Conservation (phyloP, 1,140 invertebrate species). For the Drosophila carrolli region DNA sequence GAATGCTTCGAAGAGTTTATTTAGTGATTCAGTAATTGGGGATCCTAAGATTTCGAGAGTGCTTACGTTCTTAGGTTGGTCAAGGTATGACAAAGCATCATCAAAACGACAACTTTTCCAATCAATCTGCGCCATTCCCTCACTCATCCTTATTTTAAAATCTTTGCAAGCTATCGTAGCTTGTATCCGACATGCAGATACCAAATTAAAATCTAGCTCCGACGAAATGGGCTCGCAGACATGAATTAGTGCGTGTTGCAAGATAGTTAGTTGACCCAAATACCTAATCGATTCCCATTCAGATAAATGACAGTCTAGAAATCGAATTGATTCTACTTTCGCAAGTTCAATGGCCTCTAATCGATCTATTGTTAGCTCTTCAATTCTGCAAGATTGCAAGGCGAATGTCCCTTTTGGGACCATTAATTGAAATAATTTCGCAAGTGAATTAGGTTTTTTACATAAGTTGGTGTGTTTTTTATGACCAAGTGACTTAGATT, state of each 20-base stretch:
- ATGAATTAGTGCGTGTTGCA: not conserved
- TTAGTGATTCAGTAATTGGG: not conserved
- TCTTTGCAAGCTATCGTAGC: not conserved
- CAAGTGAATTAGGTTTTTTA: not conserved
- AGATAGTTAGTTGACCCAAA: not conserved
- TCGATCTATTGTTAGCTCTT: not conserved
- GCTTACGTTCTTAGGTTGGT: not conserved
- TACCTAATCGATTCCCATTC: not conserved
- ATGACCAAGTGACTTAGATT: not conserved
- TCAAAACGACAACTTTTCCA: not conserved
- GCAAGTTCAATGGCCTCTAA: not conserved
- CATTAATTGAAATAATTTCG: not conserved
- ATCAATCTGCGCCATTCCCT: not conserved
- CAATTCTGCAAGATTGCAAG: not conserved
- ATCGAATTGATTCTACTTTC: not conserved
- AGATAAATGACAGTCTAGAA: not conserved
- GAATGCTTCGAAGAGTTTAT: not conserved
- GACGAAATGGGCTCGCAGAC: not conserved
- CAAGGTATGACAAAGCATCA: not conserved
- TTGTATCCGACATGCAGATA: not conserved
- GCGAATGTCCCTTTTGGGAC: not conserved
- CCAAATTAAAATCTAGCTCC: not conserved
- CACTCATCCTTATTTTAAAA: not conserved
- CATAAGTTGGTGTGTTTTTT: not conserved
- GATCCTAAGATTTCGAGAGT: not conserved